phyloP scores from a whole-genome alignment of 2,888 invertebrate species.

The Aphidoletes aphidimyza region DNA sequence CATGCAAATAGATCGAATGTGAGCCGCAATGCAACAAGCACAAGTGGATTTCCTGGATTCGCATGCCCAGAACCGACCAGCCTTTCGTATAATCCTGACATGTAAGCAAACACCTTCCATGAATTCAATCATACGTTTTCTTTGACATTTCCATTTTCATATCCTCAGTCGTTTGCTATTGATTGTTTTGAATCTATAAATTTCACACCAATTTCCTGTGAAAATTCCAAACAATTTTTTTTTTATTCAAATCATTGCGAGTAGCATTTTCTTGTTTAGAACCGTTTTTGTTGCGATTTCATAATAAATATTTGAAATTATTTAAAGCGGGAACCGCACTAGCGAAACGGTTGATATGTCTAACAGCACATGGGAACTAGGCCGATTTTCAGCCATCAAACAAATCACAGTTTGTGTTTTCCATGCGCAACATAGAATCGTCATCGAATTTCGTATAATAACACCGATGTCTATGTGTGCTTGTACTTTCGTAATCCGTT shows the following conservation, averaged over 20 bases:
- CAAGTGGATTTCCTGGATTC: background rate
- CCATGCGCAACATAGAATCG: background rate
- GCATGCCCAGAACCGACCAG: background rate
- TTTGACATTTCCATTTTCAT: background rate
- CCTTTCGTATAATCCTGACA: background rate
- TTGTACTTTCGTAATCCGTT: background rate
- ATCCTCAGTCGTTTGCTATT: slow-evolving; percentile 5
- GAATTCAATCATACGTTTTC: background rate
- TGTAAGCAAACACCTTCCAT: slow-evolving; percentile 15
- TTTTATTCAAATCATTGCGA: background rate
- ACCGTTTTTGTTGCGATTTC: background rate
- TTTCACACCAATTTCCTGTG: background rate
- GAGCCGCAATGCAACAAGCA: background rate
- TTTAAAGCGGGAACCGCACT: background rate
- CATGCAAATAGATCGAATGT: background rate
- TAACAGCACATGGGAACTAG: background rate
- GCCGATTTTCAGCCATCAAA: background rate
- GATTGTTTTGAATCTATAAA: background rate
- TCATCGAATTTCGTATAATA: background rate
- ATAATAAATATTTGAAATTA: background rate
- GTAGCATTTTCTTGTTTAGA: background rate
- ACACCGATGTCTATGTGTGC: background rate
- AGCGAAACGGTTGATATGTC: no score
- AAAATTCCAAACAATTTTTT: no score
- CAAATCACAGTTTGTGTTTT: slow-evolving; percentile 34